Evolutionary conservation across 2,797 vertebrate genomes (phyloP).

Genomic region (Pelobates cultripes): DNA sequence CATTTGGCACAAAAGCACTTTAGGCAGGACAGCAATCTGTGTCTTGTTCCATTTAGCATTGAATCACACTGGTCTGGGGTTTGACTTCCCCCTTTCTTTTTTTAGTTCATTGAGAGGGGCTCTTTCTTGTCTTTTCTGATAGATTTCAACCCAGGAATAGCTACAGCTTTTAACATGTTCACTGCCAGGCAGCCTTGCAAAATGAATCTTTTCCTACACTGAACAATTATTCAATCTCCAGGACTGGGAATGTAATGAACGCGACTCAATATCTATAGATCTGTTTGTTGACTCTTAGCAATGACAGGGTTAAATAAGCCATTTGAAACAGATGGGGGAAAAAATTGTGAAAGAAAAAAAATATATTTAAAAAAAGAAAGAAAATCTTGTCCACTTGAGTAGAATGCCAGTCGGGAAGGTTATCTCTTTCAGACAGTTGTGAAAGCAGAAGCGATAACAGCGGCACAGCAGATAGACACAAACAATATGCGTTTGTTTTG

Average conservation of each 20-base stretch:
- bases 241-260: too few relatives aligned
- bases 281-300: background rate
- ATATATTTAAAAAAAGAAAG: background rate
- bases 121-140: background rate
- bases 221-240: too few relatives aligned
- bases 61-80: slow-evolving; percentile 56
- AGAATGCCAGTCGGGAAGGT: slow-evolving; percentile 19
- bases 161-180: background rate
- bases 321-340: background rate
- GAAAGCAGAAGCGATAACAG: slow-evolving; percentile 45
- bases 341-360: background rate
- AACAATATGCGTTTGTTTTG: slow-evolving; percentile 44
- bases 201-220: too few relatives aligned
- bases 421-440: slow-evolving; percentile 32
- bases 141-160: too few relatives aligned
- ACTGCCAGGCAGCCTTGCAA: background rate
- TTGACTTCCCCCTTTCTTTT: background rate
- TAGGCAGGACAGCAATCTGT: slow-evolving; percentile 55
- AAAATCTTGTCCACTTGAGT: background rate
- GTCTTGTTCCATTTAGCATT: slow-evolving; percentile 59
- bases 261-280: background rate
- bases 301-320: background rate
- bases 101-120: background rate
- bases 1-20: slow-evolving; percentile 68
- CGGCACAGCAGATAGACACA: slow-evolving; percentile 46